Base-by-base conservation (phyloP, 2,888 invertebrate genomes). In the Autographa gamma region DNA sequence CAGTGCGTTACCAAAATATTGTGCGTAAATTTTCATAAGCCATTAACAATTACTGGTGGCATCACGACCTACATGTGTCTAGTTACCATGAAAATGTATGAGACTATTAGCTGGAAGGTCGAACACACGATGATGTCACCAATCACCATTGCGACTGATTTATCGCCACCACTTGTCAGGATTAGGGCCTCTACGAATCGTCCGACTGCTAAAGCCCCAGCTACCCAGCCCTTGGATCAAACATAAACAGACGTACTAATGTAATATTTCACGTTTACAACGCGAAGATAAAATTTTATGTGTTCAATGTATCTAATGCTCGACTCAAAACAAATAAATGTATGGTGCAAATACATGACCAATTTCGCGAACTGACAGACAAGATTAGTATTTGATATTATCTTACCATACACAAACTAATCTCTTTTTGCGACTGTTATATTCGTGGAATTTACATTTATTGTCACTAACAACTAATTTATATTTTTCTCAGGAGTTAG, bases 121-220 rank as follows among this genome's bases (percentile, higher is more conserved):
- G 86, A 81, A 82, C 86, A 90, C 90, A 89, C 90, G 91, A 83
- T 94, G 94, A 94, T 94, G 93, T 95, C 94, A 95, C 92, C 92
- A 88, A 92, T 91, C 90, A 88, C 86, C 88, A 88, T 86, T 83
- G 86, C 80, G 83, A 84, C 89, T 91, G 91, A 93, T 93, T 92
- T 93, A 93, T 93, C 84, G 91, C 84, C 87, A 90, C 87, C 89
- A 91, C 87, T 92, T 87, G 89, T 83, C 77, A 80, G 92, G 92
- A 92, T 93, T 92, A 93, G 90, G 91, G 89, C 88, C 87, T 73
- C 82, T 79, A 67, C 66, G 54, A 43, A 66, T 43, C 43, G 13
- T 43, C 60, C 60, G 56, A 60, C 31, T 25, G 43, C 61, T 41
- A n/a, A 31, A 31, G 56, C 54, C 5, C 7, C 60, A 59, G 48